Percentiles rank a stretch among this genome's conserved stretches.
These are phyloP conservation scores for Temnothorax curvispinosus DNA, from an alignment of 1,140 invertebrate genomes.

Conservation along the genomic window DNA sequence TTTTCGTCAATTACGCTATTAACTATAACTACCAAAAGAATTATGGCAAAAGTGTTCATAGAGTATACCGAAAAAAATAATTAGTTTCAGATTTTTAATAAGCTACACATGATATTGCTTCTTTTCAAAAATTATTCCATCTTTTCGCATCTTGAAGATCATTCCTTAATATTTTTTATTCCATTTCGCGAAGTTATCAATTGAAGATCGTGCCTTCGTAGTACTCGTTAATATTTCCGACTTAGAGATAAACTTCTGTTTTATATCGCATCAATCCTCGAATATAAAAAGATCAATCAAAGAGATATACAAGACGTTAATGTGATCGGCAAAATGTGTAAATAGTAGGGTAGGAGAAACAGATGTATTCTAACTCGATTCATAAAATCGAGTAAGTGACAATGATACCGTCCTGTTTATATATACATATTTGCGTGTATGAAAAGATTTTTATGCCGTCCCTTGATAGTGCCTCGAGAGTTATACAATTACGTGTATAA, in stretches of 20 bases:
- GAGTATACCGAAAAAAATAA: slow-evolving; percentile 26
- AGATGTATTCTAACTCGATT: slow-evolving; percentile 25
- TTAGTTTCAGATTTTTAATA: slow-evolving; percentile 32
- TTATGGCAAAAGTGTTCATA: slow-evolving; percentile 41
- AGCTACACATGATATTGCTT: neutral
- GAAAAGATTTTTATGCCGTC: slow-evolving; percentile 16
- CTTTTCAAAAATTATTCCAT: neutral
- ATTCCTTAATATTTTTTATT: slow-evolving; percentile 2
- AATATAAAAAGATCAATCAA: slow-evolving; percentile 15
- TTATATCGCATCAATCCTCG: neutral
- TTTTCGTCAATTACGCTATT: slow-evolving; percentile 9
- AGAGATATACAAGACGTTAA: slow-evolving; percentile 39
- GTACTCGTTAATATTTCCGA: slow-evolving; percentile 1
- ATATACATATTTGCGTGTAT: slow-evolving; percentile 39
- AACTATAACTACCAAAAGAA: slow-evolving; percentile 53
- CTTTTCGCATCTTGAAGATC: neutral
- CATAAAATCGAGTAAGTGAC: slow-evolving; percentile 14
- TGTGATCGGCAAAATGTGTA: slow-evolving; percentile 59
- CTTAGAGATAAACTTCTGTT: neutral
- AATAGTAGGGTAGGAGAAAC: slow-evolving; percentile 54
- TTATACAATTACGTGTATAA: slow-evolving; percentile 52
- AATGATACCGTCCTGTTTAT: slow-evolving; percentile 39
- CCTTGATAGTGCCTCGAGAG: slow-evolving; percentile 26
- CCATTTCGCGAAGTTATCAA: neutral
- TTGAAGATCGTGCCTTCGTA: slow-evolving; percentile 49